Evolutionary conservation across 2,797 vertebrate genomes (phyloP).

Genomic region (Poecile montanus): DNA sequence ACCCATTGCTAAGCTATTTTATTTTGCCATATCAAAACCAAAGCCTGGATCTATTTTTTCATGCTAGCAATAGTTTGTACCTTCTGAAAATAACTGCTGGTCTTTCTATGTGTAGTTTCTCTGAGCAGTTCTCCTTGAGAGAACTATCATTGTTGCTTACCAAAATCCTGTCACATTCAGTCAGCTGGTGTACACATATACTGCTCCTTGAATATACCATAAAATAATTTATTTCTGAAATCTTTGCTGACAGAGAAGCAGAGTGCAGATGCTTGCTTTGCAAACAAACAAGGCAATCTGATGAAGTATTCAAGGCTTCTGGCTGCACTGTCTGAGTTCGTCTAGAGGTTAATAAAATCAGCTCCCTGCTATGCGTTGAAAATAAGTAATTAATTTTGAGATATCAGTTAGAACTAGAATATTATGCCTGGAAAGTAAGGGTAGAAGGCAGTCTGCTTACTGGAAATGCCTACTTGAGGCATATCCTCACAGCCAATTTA

Average conservation of each 20-base stretch:
- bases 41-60: background rate
- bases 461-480: background rate
- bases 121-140: background rate
- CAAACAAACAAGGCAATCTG: slow-evolving; percentile 10
- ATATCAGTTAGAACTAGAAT: background rate
- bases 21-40: background rate
- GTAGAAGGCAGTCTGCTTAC: background rate
- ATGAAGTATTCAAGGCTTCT: slow-evolving; percentile 10
- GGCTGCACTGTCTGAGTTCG: background rate
- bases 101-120: background rate
- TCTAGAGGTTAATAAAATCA: slow-evolving; percentile 29
- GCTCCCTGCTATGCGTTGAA: background rate
- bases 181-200: background rate
- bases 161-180: background rate
- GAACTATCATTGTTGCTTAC: background rate
- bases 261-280: background rate
- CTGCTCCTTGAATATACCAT: background rate
- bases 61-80: background rate
- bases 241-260: background rate
- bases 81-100: background rate
- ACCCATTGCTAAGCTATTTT: background rate
- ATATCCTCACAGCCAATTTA: background rate
- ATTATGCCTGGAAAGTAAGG: background rate
- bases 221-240: background rate
- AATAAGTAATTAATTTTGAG: background rate